Evolutionary conservation across 2,797 vertebrate species (phyloP).

Genomic region (Falco biarmicus): DNA sequence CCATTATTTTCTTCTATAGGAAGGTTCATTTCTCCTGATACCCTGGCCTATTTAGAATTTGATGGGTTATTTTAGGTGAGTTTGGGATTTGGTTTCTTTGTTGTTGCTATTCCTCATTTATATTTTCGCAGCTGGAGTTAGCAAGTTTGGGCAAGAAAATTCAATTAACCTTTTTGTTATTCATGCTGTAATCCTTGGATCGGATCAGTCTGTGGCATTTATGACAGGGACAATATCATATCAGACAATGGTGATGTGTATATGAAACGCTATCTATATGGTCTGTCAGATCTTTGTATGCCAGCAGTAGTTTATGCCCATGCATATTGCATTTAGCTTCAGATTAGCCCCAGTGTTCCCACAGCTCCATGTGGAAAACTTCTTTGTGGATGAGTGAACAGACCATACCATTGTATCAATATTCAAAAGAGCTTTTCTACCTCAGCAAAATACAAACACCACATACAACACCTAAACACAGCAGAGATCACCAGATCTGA

Average conservation of each 20-base stretch:
- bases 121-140: neutral
- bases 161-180: neutral
- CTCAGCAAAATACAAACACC: neutral
- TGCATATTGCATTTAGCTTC: neutral
- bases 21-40: neutral
- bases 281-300: neutral
- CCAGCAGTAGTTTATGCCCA: neutral
- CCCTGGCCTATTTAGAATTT: neutral
- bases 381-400: neutral
- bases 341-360: neutral
- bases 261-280: neutral
- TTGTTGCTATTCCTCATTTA: neutral
- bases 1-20: neutral
- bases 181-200: neutral
- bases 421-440: neutral
- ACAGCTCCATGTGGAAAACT: neutral
- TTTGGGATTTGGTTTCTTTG: rapidly evolving
- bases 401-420: neutral
- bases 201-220: neutral
- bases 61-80: neutral
- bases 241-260: neutral
- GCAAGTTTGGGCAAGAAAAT: neutral
- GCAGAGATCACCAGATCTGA: neutral
- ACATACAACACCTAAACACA: neutral
- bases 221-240: neutral